These are phyloP conservation scores for Schizopygopsis malacanthus DNA, from an alignment of 2,797 vertebrate species.

Conservation along the genomic window DNA sequence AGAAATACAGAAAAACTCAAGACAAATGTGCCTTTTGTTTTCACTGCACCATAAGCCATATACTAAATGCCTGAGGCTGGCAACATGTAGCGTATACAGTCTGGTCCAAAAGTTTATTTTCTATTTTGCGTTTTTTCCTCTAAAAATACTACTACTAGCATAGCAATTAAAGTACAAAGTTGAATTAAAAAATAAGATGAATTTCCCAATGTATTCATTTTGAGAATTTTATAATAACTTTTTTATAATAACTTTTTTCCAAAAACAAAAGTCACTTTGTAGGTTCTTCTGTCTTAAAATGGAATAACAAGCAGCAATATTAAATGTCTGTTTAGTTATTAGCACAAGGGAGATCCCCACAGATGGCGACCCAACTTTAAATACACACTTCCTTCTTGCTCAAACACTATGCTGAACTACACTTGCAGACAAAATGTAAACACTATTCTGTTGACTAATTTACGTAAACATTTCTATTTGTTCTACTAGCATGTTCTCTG, in stretches of 20 bases:
- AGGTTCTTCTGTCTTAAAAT: neutral
- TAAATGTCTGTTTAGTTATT: slow-evolving; percentile 40
- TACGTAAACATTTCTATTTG: neutral
- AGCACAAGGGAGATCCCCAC: slow-evolving; percentile 64
- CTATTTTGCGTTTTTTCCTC: neutral
- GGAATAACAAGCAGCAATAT: neutral
- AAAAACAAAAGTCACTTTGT: neutral
- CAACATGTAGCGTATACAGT: neutral
- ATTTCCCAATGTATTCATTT: neutral
- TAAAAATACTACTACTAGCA: neutral
- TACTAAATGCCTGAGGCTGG: neutral
- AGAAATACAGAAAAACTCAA: slow-evolving; percentile 49
- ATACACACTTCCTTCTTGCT: slow-evolving; percentile 72
- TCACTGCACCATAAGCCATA: neutral
- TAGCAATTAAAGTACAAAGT: neutral
- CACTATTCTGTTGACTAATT: slow-evolving; percentile 62
- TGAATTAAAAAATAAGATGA: neutral
- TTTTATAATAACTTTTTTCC: too few relatives aligned
- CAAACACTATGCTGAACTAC: slow-evolving; percentile 67
- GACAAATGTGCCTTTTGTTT: neutral
- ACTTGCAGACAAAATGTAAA: slow-evolving; percentile 71
- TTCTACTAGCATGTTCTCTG: neutral
- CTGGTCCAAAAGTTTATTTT: neutral
- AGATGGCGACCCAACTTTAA: slow-evolving; percentile 72
- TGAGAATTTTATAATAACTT: neutral